Evolutionary conservation across 2,113 vertebrate species (phyloP).

Genomic region (Centrocercus urophasianus): DNA sequence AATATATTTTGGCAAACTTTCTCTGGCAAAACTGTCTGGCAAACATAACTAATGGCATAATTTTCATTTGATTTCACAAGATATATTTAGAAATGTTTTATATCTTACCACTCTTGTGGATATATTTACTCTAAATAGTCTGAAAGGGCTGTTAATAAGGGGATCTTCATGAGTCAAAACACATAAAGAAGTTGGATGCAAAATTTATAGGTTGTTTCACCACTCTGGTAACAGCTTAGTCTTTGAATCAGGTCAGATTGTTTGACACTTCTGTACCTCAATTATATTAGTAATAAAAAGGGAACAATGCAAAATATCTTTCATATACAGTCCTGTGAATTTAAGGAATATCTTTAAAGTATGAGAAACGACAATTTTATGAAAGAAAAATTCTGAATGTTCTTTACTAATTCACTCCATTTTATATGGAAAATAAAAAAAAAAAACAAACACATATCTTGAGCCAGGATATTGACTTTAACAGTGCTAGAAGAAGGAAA

Average conservation of each 20-base stretch:
- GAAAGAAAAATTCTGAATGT: neutral
- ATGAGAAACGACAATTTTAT: neutral
- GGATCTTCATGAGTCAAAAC: slow-evolving; percentile 1
- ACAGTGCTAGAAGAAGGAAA: neutral
- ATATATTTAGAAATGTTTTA: slow-evolving; percentile 65
- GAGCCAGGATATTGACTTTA: neutral
- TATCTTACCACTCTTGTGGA: slow-evolving; percentile 16
- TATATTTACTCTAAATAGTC: slow-evolving; percentile 49
- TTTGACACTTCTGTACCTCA: neutral
- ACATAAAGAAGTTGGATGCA: slow-evolving; percentile 18
- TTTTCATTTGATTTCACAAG: slow-evolving; percentile 53
- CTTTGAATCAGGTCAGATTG: neutral
- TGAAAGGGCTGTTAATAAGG: slow-evolving; percentile 33
- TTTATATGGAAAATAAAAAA: neutral
- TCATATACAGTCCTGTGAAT: neutral
- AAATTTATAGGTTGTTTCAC: slow-evolving; percentile 1
- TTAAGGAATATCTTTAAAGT: neutral
- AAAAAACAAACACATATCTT: neutral
- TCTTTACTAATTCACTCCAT: neutral
- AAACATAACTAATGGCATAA: slow-evolving; percentile 51
- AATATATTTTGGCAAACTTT: slow-evolving; percentile 51
- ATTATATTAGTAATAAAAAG: neutral
- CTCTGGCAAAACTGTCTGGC: slow-evolving; percentile 59
- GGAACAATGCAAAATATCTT: neutral
- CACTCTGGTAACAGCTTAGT: neutral